Evolutionary conservation across 1,140 invertebrate genomes (phyloP), one percentile per base, ranked within the genome.

Genomic region (Cylas formicarius): DNA sequence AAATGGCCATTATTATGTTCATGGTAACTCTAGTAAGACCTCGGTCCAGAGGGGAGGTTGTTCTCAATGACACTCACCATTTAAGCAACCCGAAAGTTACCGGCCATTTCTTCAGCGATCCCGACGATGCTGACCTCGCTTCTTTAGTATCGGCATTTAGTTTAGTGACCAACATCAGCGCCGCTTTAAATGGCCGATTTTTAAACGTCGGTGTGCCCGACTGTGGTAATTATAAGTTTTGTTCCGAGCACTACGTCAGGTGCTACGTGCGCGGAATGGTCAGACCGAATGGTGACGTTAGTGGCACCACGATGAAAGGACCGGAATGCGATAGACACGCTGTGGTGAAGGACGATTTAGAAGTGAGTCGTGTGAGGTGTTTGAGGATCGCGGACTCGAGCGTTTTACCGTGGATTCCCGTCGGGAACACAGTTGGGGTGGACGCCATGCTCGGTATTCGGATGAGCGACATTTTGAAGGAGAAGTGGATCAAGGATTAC

Each of bases 301-400:
- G 75, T 7, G 73, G 80, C 1, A 82, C 81, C 0, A 74, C 71
- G 6, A 82, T 78, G 60, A 87, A 88, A 84, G 85, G 86, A 0
- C 73, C 78, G 0, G 22, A 52, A 2, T 64, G 55, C 1, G 83
- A 88, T 61, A 53, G 64, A 2, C 54, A 62, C 7, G 77, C 82
- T 1, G 85, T 90, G 0, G 85, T 90, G 0, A 76, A 83, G 59
- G 73, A 77, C 0, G 62, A 81, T 27, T 62, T 90, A 2, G 73
- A 69, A 56, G 78, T 90, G 0, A 64, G 80, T 42, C 82, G 82
- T 0, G 58, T 86, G 1, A 56, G 67, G 9, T 71, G 73, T 28
- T 61, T 90, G n/a, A 68, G 86, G 16, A 81, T 88, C 1, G 76
- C 75, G 0, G 86, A 90, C 61, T 76, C 76, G 18, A 84, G 82